Evolutionary conservation across 2,888 invertebrate species (phyloP).

Genomic region (Erannis defoliaria): DNA sequence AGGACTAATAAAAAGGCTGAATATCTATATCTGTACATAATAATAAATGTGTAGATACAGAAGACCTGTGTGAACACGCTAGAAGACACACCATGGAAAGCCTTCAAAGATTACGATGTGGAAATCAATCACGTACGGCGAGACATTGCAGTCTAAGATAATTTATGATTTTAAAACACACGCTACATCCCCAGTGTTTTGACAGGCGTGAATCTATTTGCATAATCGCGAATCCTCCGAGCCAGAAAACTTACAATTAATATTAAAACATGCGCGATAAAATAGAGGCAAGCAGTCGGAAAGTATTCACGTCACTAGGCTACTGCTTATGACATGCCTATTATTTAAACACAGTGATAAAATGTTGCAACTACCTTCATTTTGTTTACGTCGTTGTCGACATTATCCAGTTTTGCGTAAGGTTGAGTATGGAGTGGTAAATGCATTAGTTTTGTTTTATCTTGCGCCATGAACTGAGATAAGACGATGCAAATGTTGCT

Average conservation of each 20-base stretch:
- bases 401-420: background rate
- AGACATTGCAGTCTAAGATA: too few species aligned
- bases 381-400: constrained; percentile 1
- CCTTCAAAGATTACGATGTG: too few species aligned
- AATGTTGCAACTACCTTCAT: constrained; percentile 50
- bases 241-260: constrained; percentile 82
- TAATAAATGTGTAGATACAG: too few species aligned
- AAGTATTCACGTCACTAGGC: constrained; percentile 77
- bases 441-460: constrained; percentile 6
- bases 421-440: constrained; percentile 13
- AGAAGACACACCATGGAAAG: too few species aligned
- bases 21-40: too few species aligned
- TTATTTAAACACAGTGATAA: constrained; percentile 63
- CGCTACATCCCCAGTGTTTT: constrained; percentile 60
- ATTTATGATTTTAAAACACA: constrained; percentile 20
- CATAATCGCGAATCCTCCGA: constrained; percentile 52
- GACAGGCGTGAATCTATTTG: constrained; percentile 60
- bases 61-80: too few species aligned
- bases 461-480: constrained; percentile 8
- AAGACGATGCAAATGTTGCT: constrained; percentile 14
- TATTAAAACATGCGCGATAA: constrained; percentile 84
- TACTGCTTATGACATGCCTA: constrained; percentile 80
- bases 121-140: too few species aligned
- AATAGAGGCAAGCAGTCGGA: constrained; percentile 81
- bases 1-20: too few species aligned